Evolutionary conservation across 1,140 invertebrate species (phyloP), one percentile per base, ranked within the genome.

Genomic region (Drosophila athabasca): DNA sequence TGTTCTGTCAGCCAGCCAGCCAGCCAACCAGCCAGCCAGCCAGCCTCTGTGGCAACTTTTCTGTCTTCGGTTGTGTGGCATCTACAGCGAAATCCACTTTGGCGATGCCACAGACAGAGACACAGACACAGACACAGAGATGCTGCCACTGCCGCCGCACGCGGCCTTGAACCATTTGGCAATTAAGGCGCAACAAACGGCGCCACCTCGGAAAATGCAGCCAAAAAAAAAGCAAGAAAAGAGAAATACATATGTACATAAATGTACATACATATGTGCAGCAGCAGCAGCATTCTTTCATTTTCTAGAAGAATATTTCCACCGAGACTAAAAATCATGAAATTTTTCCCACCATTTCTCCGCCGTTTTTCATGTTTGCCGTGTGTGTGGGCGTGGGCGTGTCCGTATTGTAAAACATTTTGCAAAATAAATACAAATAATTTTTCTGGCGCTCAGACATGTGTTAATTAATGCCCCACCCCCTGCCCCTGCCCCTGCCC

Each of bases 161-260:
- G 44, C 67, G 50, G 66, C 67, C 71, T 64, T 73, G 69, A 72
- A 64, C 53, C 59, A 74, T 73, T 74, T 74, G 58, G 65, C 69
- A 74, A 75, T 74, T 65, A 65, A 65, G 58, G 53, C 53, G 41
- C 60, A 62, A 65, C 68, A 53, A 60, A 55, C 67, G 35, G 60
- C 60, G 61, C 60, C 60, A 66, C 61, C 67, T 35, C 65, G 24
- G 24, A 26, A 68, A 73, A 74, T 73, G 57, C 69, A 73, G 35
- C 66, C 58, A 54, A 65, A 44, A 8, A 64, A 26, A 15, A 54
- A 35, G 19, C 22, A 13, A 45, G 17, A 57, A 48, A 41, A 11
- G 2, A 46, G 53, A 22, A 35, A 35, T 11, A 22, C 43, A 26
- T 13, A 41, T 6, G 9, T 13, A 41, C 7, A 17, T 17, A 19